phyloP scores from a whole-genome alignment of 2,797 vertebrate species.

The Micrastur ruficollis region DNA sequence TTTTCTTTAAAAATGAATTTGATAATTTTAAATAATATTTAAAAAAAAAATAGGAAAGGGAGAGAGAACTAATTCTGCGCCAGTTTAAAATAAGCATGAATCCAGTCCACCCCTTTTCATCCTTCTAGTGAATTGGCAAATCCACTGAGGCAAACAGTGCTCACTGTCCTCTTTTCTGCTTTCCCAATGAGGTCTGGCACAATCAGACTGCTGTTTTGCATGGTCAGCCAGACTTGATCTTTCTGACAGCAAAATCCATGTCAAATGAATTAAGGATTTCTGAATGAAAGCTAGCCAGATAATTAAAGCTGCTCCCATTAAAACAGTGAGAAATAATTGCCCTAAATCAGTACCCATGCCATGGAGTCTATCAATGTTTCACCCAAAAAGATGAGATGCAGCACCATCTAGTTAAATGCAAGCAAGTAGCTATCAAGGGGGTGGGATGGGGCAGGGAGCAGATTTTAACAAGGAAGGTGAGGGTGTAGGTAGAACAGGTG shows the following conservation, averaged over 20 bases:
- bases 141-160: background rate
- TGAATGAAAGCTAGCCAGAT: background rate
- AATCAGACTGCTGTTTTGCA: background rate
- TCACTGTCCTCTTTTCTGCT: background rate
- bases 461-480: background rate
- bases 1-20: background rate
- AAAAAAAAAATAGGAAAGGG: background rate
- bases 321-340: background rate
- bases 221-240: background rate
- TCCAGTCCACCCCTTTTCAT: background rate
- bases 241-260: background rate
- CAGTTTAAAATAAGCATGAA: background rate
- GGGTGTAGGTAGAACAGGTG: fast-evolving
- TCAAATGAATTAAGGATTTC: background rate
- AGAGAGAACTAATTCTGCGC: background rate
- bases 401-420: background rate
- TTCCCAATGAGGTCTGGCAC: background rate
- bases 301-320: background rate
- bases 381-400: background rate
- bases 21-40: background rate
- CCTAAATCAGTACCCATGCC: background rate
- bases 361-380: background rate
- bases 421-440: background rate
- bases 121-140: background rate
- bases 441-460: background rate